A percentile compares a stretch with the other conserved stretches of the same genome.
Conservation (phyloP, 2,888 invertebrate genomes). For the Hermaeophaga mercurialis region DNA sequence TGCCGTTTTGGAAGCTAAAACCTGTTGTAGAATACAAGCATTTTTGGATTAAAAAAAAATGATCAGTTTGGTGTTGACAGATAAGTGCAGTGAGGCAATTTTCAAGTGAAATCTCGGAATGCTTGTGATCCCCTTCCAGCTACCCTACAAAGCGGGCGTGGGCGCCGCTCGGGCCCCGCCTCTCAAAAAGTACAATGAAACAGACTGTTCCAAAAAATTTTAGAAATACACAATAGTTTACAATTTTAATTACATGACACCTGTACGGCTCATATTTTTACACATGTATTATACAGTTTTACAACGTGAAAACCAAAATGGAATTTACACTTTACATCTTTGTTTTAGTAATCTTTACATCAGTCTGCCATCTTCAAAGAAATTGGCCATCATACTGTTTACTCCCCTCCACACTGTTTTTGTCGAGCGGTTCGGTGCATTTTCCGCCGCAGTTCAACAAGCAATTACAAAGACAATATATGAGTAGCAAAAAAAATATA, state of each 20-base stretch:
- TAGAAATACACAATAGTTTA: slow-evolving; percentile 46
- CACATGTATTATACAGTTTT: slow-evolving; percentile 58
- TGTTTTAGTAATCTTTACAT: slow-evolving; percentile 59
- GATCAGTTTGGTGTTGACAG: slow-evolving; percentile 10
- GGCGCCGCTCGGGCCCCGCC: slow-evolving; percentile 30
- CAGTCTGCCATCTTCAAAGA: slow-evolving; percentile 55
- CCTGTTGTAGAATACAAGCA: too few relatives aligned
- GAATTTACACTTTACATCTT: slow-evolving; percentile 60
- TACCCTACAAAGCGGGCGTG: slow-evolving; percentile 52
- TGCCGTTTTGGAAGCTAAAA: too few relatives aligned
- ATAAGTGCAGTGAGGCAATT: slow-evolving; percentile 24
- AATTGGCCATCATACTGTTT: slow-evolving; percentile 49
- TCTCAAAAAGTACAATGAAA: slow-evolving; percentile 40
- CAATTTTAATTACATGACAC: slow-evolving; percentile 42
- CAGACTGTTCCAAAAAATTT: slow-evolving; percentile 39
- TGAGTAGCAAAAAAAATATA: too few relatives aligned
- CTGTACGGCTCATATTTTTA: slow-evolving; percentile 57
- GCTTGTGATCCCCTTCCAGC: slow-evolving; percentile 61
- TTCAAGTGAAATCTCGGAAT: slow-evolving; percentile 42
- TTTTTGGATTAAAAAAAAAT: too few relatives aligned
- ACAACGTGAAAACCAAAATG: slow-evolving; percentile 55
- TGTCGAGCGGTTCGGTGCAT: slow-evolving; percentile 9
- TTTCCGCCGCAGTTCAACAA: slow-evolving; percentile 7
- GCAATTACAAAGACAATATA: too few relatives aligned
- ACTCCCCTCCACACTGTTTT: slow-evolving; percentile 47